These are phyloP conservation scores for Poecilia gillii DNA, from an alignment of 2,797 vertebrate species.

Conservation along the genomic window DNA sequence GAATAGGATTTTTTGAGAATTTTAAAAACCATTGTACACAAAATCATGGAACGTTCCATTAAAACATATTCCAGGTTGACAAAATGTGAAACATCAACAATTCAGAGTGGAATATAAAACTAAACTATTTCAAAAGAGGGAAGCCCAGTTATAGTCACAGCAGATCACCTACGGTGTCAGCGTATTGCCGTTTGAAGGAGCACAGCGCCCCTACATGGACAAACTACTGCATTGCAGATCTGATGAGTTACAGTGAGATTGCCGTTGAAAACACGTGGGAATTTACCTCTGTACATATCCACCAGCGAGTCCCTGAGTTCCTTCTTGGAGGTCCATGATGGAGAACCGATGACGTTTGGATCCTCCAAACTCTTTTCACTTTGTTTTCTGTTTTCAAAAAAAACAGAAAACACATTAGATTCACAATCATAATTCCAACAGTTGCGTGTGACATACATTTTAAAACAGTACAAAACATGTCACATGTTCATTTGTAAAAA, in stretches of 20 bases:
- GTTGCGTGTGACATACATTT: neutral
- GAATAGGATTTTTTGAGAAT: neutral
- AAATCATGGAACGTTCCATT: neutral
- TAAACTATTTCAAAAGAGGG: neutral
- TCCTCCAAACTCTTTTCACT: constrained; percentile 56
- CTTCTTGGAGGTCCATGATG: constrained; percentile 58
- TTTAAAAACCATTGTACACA: neutral
- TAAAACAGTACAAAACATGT: neutral
- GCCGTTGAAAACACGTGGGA: neutral
- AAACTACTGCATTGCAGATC: neutral
- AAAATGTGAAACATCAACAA: neutral
- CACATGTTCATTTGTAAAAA: neutral
- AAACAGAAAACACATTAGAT: constrained; percentile 17
- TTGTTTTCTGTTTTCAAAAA: too few relatives aligned
- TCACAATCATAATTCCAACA: neutral
- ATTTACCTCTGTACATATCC: constrained; percentile 77
- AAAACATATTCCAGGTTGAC: neutral
- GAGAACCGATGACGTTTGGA: constrained; percentile 33
- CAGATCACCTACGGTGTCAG: neutral
- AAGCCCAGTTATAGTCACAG: neutral
- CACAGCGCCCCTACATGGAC: constrained; percentile 36
- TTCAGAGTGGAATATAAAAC: neutral
- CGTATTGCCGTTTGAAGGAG: neutral
- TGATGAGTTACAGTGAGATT: neutral
- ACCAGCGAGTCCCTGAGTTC: constrained; percentile 72